Evolutionary conservation across 2,888 invertebrate genomes (phyloP).

Genomic region (Cantharis nigra): DNA sequence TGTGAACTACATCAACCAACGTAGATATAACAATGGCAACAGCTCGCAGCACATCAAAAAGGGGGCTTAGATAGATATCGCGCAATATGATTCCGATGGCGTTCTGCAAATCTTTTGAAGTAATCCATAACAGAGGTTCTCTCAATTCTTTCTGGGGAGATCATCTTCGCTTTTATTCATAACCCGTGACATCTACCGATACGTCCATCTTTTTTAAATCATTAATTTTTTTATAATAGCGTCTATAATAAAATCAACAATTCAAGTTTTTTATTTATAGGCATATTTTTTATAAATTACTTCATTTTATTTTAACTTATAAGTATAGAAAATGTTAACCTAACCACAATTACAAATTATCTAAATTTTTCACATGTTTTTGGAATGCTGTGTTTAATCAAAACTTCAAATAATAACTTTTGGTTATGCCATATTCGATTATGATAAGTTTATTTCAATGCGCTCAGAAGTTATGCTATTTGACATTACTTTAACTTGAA

Average conservation of each 20-base stretch:
- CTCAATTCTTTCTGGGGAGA: constrained; percentile 47
- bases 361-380: too few species aligned
- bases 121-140: constrained; percentile 50
- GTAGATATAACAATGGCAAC: constrained; percentile 48
- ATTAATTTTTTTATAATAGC: not conserved
- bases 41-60: constrained; percentile 48
- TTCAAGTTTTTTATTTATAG: not conserved
- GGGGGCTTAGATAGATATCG: constrained; percentile 51
- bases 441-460: not conserved
- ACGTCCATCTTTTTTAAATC: constrained; percentile 17
- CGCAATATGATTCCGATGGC: constrained; percentile 52
- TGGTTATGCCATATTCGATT: not conserved
- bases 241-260: not conserved
- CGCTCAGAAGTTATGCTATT: not conserved
- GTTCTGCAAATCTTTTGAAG: constrained; percentile 47
- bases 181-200: constrained; percentile 40
- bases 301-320: too few species aligned
- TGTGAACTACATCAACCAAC: constrained; percentile 38
- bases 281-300: too few species aligned
- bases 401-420: not conserved
- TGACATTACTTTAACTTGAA: too few species aligned
- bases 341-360: too few species aligned
- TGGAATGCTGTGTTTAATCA: too few species aligned
- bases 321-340: too few species aligned
- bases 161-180: constrained; percentile 45